These are phyloP conservation scores for Stegodyphus mimosarum DNA, from an alignment of 1,140 invertebrate species.

Conservation along the genomic window DNA sequence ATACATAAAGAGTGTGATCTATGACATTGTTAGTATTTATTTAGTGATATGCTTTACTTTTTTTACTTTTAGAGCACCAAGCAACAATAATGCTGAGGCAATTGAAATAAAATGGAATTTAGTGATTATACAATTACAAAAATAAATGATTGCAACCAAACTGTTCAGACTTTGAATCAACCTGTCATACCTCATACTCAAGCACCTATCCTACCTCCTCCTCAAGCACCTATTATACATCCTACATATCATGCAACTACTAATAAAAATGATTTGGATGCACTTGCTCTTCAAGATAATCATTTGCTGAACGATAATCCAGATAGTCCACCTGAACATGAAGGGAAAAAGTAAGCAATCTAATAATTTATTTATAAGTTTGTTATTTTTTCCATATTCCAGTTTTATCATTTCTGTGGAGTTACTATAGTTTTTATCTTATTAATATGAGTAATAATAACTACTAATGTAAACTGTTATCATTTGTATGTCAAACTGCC, in stretches of 20 bases:
- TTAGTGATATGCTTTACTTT: too few species aligned
- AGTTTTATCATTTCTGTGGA: neutral
- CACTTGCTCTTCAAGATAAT: conserved; percentile 13
- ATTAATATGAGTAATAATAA: neutral
- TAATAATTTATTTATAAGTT: too few species aligned
- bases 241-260: neutral
- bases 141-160: conserved; percentile 28
- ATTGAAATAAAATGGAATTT: conserved; percentile 26
- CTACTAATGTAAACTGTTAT: neutral
- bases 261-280: neutral
- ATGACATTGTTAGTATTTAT: too few species aligned
- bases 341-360: conserved; percentile 23
- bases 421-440: neutral
- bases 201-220: neutral
- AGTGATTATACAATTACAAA: conserved; percentile 27
- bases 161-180: conserved; percentile 12
- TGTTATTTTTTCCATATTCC: neutral
- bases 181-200: neutral
- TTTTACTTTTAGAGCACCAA: too few species aligned
- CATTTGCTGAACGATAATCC: conserved; percentile 40
- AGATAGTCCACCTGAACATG: conserved; percentile 38
- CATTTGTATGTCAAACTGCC: neutral
- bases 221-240: neutral
- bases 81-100: too few species aligned
- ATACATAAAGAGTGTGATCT: too few species aligned